Percentiles rank a stretch among this genome's conserved stretches.
These are phyloP conservation scores for Stenodera caucasica DNA, from an alignment of 2,888 invertebrate species.

Conservation along the genomic window DNA sequence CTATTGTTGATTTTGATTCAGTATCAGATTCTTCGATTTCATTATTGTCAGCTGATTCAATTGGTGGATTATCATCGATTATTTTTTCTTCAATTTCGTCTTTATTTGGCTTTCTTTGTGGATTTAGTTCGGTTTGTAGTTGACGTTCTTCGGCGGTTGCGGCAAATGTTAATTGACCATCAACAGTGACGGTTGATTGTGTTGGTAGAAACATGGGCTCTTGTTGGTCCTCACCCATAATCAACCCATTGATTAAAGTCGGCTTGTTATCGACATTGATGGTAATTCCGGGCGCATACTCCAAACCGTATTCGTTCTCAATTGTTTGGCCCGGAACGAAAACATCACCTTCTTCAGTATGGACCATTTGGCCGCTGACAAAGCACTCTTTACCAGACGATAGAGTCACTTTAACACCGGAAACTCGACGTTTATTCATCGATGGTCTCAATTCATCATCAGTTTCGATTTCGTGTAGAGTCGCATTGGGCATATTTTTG, in stretches of 20 bases:
- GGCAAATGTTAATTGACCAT: slow-evolving; percentile 53
- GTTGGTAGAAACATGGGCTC: slow-evolving; percentile 71
- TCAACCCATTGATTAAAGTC: slow-evolving; percentile 72
- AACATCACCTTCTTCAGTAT: slow-evolving; percentile 68
- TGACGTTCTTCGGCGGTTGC: slow-evolving; percentile 50
- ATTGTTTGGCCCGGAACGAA: slow-evolving; percentile 78
- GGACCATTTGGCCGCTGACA: slow-evolving; percentile 71
- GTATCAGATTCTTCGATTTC: slow-evolving; percentile 10
- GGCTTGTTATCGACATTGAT: slow-evolving; percentile 70
- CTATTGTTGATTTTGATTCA: slow-evolving; percentile 37
- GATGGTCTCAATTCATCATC: slow-evolving; percentile 14
- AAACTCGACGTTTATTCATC: slow-evolving; percentile 36
- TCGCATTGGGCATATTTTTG: slow-evolving; percentile 63
- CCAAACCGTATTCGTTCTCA: slow-evolving; percentile 66
- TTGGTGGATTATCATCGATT: slow-evolving; percentile 30
- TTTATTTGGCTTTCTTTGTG: slow-evolving; percentile 38
- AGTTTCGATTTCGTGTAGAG: slow-evolving; percentile 60
- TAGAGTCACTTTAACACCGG: slow-evolving; percentile 55
- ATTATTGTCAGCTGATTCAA: slow-evolving; percentile 5
- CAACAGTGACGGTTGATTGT: slow-evolving; percentile 64
- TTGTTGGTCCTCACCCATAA: slow-evolving; percentile 63
- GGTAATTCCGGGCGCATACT: slow-evolving; percentile 74
- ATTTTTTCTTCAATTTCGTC: slow-evolving; percentile 28
- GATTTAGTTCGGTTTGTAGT: slow-evolving; percentile 43
- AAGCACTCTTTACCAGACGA: slow-evolving; percentile 71